phyloP scores from a whole-genome alignment of 2,113 vertebrate species.

The Apteryx owenii region DNA sequence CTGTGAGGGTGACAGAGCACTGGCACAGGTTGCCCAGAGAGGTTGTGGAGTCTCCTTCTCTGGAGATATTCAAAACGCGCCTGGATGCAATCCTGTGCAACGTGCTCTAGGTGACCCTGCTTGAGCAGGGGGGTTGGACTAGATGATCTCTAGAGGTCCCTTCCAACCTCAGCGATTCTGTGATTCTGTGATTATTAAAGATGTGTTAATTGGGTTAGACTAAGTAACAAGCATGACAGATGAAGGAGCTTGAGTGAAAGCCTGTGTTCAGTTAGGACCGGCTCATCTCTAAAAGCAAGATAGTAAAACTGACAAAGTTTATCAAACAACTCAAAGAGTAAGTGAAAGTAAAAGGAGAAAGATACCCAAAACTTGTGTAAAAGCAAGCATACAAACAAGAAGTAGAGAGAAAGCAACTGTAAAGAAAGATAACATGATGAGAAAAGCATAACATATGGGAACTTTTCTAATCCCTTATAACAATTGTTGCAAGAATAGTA shows the following conservation, averaged over 20 bases:
- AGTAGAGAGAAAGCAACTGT: background rate
- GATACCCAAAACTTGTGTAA: background rate
- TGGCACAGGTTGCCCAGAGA: too few relatives aligned
- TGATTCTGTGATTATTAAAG: background rate
- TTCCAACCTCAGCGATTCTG: too few relatives aligned
- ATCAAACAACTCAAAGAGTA: background rate
- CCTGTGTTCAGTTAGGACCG: background rate
- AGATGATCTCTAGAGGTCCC: too few relatives aligned
- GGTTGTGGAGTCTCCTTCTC: too few relatives aligned
- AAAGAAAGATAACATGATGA: background rate
- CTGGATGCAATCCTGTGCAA: too few relatives aligned
- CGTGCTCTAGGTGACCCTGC: too few relatives aligned
- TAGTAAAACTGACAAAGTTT: background rate
- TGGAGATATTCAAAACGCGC: too few relatives aligned
- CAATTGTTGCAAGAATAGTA: background rate
- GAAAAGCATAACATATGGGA: background rate
- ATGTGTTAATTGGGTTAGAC: background rate
- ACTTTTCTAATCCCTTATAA: background rate
- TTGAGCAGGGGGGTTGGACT: too few relatives aligned
- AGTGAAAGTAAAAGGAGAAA: background rate
- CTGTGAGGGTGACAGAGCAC: too few relatives aligned
- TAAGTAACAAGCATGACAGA: background rate
- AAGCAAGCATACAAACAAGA: background rate
- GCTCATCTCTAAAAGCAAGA: background rate
- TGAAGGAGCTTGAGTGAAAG: background rate